Percentiles rank a stretch among this genome's conserved stretches.
Evolutionary conservation across 1,140 invertebrate species (phyloP).

Genomic region (Wasmannia auropunctata): DNA sequence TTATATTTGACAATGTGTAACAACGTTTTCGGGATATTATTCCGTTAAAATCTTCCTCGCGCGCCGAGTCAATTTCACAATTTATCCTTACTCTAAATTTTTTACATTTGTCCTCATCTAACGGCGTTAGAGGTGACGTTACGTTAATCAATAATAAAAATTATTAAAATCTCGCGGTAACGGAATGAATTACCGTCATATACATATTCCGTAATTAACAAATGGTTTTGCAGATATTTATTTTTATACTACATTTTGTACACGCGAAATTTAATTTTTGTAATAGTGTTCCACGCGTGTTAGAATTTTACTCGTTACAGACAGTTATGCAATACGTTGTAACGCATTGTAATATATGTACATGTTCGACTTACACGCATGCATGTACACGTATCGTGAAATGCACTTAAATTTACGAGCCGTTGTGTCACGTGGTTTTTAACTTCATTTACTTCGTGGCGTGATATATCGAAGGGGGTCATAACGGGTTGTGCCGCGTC

Average conservation of each 20-base stretch:
- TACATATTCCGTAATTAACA: background rate
- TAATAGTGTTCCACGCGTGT: background rate
- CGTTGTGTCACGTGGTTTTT: constrained; percentile 14
- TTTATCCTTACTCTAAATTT: background rate
- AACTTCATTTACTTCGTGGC: background rate
- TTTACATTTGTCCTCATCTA: background rate
- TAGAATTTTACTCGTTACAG: background rate
- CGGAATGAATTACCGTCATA: too few relatives aligned
- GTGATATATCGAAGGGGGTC: background rate
- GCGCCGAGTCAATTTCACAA: background rate
- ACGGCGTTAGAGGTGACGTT: background rate
- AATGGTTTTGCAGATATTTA: background rate
- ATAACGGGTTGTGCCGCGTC: background rate
- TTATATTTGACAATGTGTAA: background rate
- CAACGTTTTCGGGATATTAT: background rate
- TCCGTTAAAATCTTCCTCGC: background rate
- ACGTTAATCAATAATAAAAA: background rate
- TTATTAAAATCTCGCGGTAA: background rate
- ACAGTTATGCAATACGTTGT: background rate
- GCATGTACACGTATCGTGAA: background rate
- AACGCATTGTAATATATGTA: background rate
- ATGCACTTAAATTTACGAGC: constrained; percentile 11
- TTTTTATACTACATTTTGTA: background rate
- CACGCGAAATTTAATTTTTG: background rate
- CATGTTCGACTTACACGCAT: background rate